These are phyloP conservation scores for Silurus aristotelis DNA, from an alignment of 2,797 vertebrate genomes.

Conservation along the genomic window DNA sequence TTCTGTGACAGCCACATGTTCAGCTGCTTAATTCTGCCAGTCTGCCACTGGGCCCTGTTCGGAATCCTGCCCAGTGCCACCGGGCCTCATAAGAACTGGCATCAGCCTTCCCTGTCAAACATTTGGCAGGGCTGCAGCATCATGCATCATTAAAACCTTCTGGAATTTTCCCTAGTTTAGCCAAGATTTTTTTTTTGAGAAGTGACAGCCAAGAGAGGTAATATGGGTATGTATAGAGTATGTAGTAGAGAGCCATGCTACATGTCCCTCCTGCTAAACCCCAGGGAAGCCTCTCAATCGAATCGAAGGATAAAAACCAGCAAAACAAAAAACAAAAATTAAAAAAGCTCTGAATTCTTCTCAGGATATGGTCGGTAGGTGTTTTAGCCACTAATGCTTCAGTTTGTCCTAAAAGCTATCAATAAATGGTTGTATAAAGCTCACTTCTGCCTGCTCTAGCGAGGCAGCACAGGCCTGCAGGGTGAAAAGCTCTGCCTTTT, in stretches of 20 bases:
- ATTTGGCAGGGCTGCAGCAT: constrained; percentile 58
- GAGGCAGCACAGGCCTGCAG: constrained; percentile 54
- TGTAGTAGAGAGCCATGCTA: constrained; percentile 37
- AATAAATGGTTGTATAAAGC: constrained; percentile 65
- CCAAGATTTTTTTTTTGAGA: constrained; percentile 46
- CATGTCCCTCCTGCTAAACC: constrained; percentile 26
- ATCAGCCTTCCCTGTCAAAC: constrained; percentile 64
- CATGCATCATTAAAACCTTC: constrained; percentile 55
- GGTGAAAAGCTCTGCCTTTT: constrained; percentile 67
- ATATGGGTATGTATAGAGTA: constrained; percentile 44
- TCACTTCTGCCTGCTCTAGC: constrained; percentile 51
- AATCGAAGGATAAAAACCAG: constrained; percentile 16
- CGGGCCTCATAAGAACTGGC: constrained; percentile 63
- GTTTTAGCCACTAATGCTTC: constrained; percentile 63
- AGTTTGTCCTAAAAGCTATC: constrained; percentile 66
- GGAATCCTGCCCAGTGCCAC: constrained; percentile 60
- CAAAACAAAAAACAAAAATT: constrained; percentile 18
- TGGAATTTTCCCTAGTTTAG: constrained; percentile 55
- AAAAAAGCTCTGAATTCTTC: constrained; percentile 54
- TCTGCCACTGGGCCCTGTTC: constrained; percentile 64
- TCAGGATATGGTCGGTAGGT: constrained; percentile 52
- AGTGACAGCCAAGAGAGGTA: constrained; percentile 48
- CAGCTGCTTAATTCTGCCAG: constrained; percentile 72
- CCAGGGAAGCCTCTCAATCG: constrained; percentile 37
- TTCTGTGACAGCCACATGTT: constrained; percentile 74